Evolutionary conservation across 2,797 vertebrate genomes (phyloP).

Genomic region (Lutjanus campechanus): DNA sequence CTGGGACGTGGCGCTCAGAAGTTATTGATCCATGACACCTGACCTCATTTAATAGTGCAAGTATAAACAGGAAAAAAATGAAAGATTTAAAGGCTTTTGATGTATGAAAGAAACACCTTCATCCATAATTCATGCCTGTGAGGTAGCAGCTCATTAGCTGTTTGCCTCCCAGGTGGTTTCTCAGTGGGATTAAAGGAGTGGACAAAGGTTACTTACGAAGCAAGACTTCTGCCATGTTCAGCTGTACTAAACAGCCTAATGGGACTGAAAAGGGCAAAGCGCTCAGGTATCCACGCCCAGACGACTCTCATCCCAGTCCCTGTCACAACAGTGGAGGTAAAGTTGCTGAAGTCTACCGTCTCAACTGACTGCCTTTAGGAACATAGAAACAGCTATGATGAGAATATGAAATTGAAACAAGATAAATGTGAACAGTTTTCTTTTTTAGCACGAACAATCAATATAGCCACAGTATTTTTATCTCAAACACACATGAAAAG

Average conservation of each 20-base stretch:
- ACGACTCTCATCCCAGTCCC: conserved; percentile 90
- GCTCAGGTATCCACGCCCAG: conserved; percentile 94
- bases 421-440: background rate
- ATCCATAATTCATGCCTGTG: background rate
- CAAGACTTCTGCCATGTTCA: conserved; percentile 86
- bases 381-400: conserved; percentile 12
- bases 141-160: background rate
- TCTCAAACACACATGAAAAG: background rate
- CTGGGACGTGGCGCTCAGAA: conserved; percentile 7
- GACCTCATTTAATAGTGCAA: background rate
- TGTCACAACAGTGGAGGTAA: conserved; percentile 87
- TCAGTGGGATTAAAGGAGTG: background rate
- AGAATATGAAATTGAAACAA: background rate
- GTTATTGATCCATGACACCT: conserved; percentile 15
- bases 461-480: background rate
- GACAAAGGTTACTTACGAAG: conserved; percentile 81
- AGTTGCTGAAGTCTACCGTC: conserved; percentile 85
- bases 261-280: conserved; percentile 90
- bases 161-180: background rate
- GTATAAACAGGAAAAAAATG: background rate
- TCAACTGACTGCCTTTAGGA: conserved; percentile 84
- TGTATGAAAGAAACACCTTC: background rate
- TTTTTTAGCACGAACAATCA: background rate
- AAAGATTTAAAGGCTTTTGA: background rate
- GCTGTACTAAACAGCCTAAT: conserved; percentile 85